phyloP scores from a whole-genome alignment of 2,888 invertebrate genomes.

The Meteorus colon region DNA sequence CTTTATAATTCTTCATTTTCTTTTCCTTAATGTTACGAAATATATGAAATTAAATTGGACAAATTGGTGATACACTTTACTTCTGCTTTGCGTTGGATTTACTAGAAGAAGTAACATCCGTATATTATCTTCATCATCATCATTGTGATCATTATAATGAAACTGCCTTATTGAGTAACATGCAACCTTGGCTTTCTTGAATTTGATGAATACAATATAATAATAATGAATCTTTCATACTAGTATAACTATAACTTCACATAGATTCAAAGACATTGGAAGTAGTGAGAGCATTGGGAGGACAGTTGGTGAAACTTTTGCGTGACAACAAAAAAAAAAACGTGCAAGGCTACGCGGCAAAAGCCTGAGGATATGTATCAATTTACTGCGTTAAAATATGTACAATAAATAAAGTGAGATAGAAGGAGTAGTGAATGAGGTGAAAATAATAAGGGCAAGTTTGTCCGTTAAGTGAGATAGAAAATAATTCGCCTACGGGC shows the following conservation, averaged over 20 bases:
- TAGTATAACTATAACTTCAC: background rate
- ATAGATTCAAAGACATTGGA: background rate
- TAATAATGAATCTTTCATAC: too few relatives aligned
- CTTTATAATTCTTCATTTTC: background rate
- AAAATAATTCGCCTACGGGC: conserved; percentile 28
- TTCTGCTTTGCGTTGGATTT: background rate
- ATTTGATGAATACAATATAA: background rate
- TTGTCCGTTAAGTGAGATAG: conserved; percentile 2
- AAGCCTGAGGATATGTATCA: conserved; percentile 40
- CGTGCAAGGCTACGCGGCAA: conserved; percentile 35
- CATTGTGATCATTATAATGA: conserved; percentile 25
- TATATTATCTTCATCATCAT: conserved; percentile 20
- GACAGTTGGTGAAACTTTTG: conserved; percentile 33
- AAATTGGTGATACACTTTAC: conserved; percentile 10
- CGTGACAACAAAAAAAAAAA: conserved; percentile 30
- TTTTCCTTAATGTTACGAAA: background rate
- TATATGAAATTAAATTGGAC: background rate
- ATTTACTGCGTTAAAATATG: conserved; percentile 13
- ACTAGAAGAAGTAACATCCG: conserved; percentile 4
- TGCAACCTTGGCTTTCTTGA: background rate
- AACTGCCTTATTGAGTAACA: conserved; percentile 30
- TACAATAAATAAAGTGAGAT: background rate
- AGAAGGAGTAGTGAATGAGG: conserved; percentile 21
- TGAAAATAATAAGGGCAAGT: conserved; percentile 27
- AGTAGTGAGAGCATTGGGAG: conserved; percentile 18